Base-by-base conservation (phyloP, 2,113 vertebrate species). In the Scophthalmus maximus region DNA sequence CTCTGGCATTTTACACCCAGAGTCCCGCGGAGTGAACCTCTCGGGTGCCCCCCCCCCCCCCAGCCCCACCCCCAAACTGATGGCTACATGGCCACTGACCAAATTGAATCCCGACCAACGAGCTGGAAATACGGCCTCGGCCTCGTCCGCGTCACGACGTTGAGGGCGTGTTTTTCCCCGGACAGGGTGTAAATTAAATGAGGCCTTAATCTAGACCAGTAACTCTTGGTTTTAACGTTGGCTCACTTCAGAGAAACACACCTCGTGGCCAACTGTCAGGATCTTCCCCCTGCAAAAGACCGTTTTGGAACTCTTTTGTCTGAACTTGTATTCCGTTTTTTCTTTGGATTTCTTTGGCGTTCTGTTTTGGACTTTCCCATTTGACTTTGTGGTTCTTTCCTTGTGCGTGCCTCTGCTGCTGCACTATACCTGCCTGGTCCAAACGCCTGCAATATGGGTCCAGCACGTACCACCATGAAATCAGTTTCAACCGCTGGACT, bases 1-100 rank as follows among this genome's bases (percentile, higher is more conserved):
- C 75, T 65, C 65, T 76, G 79, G 62, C 58, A 74, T 86, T 87
- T 87, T 69, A 73, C 25, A 6, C 57, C 32, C 50, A 78, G 64
- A 69, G 20, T 52, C 66, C 62, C 42, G 32, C 27, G 17, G 29
- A 27, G 62, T 53, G 55, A 75, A 65, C 68, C 68, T 73, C 50
- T 23, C 42, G 6, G 10, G 36, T 18, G 2, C 70, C 26, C 68
- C 58, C 22, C 40, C 9, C 66, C 58, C n/a, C 40, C 9, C 81
- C 78, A 73, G 4, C 32, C 52, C 64, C 30, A 23, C n/a, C n/a
- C n/a, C n/a, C n/a, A n/a, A n/a, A n/a, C 12, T 15, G 42, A 70
- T 53, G 57, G 18, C 36, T 78, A 63, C 42, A 46, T 62, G 82
- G 56, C 53, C 30, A 44, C 80, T 53, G 38, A 68, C 80, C 80